Evolutionary conservation across 37 sponge, comb jelly and placozoan genomes (phyloP).

Genomic region (Diacarnus erythraeanus): DNA sequence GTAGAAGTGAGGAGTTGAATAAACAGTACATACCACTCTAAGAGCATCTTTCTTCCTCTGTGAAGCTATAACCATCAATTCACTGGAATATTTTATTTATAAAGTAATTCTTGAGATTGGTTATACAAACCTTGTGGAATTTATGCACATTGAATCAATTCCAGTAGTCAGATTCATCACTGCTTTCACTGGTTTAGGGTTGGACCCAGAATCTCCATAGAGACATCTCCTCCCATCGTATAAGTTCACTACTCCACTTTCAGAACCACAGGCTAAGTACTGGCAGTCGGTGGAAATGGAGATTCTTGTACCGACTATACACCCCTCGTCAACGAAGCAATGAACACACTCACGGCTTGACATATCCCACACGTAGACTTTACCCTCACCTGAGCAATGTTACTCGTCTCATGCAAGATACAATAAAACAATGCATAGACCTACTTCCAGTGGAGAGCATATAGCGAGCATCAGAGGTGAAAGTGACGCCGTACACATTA

Average conservation of each 20-base stretch:
- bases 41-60: constrained; percentile 71
- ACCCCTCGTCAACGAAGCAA: constrained; percentile 84
- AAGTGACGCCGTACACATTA: constrained; percentile 63
- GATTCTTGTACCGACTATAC: constrained; percentile 52
- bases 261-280: constrained; percentile 78
- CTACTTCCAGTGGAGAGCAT: constrained; percentile 83
- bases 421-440: too few species aligned
- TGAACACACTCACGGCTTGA: constrained; percentile 75
- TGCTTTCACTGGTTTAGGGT: constrained; percentile 74
- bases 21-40: constrained; percentile 48
- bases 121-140: constrained; percentile 53
- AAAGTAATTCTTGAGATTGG: too few species aligned
- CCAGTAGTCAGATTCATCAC: constrained; percentile 84
- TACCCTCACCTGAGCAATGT: constrained; percentile 74
- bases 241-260: constrained; percentile 88
- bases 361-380: constrained; percentile 96
- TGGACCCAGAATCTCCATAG: background rate
- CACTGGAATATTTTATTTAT: constrained; percentile 35
- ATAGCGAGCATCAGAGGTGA: constrained; percentile 61
- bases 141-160: constrained; percentile 47
- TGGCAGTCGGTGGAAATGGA: constrained; percentile 58
- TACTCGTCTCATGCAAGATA: background rate
- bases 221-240: constrained; percentile 53
- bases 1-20: background rate
- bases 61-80: constrained; percentile 83